A percentile compares a stretch with the other conserved stretches of the same genome.
Evolutionary conservation across 2,113 vertebrate genomes (phyloP).

Genomic region (Platycercus adscitus): DNA sequence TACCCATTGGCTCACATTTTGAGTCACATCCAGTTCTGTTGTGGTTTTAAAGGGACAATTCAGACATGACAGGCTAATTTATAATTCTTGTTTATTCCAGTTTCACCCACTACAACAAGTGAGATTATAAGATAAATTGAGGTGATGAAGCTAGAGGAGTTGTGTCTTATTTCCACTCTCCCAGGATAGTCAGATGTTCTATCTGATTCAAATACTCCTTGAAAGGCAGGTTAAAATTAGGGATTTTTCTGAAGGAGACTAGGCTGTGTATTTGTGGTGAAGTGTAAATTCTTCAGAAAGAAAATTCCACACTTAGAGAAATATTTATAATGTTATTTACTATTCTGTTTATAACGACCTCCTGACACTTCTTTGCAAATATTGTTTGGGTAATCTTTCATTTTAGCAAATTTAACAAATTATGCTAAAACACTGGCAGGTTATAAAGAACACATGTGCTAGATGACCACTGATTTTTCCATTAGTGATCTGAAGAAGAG

Average conservation of each 20-base stretch:
- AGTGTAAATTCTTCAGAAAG: neutral
- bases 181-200: neutral
- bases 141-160: neutral
- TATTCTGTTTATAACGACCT: neutral
- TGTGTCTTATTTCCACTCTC: neutral
- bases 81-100: neutral
- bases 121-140: neutral
- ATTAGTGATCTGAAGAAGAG: neutral
- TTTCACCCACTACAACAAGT: neutral
- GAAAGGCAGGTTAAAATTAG: neutral
- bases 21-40: neutral
- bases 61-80: neutral
- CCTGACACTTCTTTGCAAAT: neutral
- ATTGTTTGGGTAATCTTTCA: neutral
- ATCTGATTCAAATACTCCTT: neutral
- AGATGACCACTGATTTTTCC: slow-evolving; percentile 39
- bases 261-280: neutral
- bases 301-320: neutral
- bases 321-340: neutral
- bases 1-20: neutral
- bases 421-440: neutral
- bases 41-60: neutral
- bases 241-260: neutral
- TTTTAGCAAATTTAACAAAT: neutral
- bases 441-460: neutral